A percentile compares a stretch with the other conserved stretches of the same genome.
Evolutionary conservation across 2,888 invertebrate species (phyloP).

Genomic region (Syritta pipiens): DNA sequence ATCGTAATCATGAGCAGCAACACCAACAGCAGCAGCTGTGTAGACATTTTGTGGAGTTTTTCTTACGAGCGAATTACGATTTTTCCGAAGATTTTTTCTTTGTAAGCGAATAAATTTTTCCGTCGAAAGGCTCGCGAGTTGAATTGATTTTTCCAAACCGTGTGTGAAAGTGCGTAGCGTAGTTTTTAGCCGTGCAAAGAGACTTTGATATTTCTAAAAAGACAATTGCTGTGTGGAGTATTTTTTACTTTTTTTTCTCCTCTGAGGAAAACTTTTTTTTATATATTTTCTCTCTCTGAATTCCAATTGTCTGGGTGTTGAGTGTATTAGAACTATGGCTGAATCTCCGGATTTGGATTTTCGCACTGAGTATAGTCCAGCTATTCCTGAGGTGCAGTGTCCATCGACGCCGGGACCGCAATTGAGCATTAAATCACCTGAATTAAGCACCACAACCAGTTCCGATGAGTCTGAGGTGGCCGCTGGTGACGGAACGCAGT

Average conservation of each 20-base stretch:
- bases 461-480: conserved; percentile 60
- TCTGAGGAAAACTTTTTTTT: too few relatives aligned
- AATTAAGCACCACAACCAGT: conserved; percentile 47
- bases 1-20: conserved; percentile 54
- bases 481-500: conserved; percentile 79
- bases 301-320: too few relatives aligned
- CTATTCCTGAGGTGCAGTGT: conserved; percentile 47
- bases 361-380: conserved; percentile 44
- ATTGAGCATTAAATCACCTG: conserved; percentile 55
- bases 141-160: conserved; percentile 60
- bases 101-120: conserved; percentile 29
- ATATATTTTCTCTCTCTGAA: too few relatives aligned
- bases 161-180: conserved; percentile 3
- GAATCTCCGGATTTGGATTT: conserved; percentile 61
- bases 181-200: neutral
- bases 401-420: conserved; percentile 61
- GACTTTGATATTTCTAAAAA: neutral
- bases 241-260: conserved; percentile 5
- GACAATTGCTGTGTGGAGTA: conserved; percentile 1
- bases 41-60: conserved; percentile 67
- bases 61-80: conserved; percentile 59
- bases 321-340: conserved; percentile 55
- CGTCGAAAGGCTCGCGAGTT: conserved; percentile 11
- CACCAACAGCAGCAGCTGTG: conserved; percentile 53
- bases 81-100: conserved; percentile 58